phyloP scores from a whole-genome alignment of 2,797 vertebrate genomes.

The Morus bassanus region DNA sequence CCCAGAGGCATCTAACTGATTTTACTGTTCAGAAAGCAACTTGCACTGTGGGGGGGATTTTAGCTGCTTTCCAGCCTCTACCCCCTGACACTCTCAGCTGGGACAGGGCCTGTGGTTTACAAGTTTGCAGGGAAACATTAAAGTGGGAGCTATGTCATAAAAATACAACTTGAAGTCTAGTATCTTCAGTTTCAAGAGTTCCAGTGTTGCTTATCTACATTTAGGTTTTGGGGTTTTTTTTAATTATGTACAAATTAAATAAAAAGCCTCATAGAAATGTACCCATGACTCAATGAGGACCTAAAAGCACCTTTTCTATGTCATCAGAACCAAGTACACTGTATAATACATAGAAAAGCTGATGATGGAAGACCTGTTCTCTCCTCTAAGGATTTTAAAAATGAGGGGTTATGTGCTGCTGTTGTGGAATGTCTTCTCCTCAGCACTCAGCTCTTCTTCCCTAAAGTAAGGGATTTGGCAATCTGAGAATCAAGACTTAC shows the following conservation, averaged over 20 bases:
- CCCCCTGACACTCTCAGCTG: background rate
- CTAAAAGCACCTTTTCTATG: background rate
- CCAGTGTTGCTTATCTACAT: background rate
- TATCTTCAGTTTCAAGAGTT: background rate
- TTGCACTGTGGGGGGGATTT: accelerated
- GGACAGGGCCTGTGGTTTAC: background rate
- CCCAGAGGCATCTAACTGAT: background rate
- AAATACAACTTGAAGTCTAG: background rate
- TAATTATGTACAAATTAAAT: background rate
- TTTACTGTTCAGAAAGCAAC: background rate
- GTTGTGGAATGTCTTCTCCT: background rate
- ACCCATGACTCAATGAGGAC: background rate
- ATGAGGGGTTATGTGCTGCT: background rate
- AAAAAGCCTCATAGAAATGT: background rate
- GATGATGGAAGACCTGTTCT: background rate
- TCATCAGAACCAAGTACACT: background rate
- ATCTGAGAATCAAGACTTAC: background rate
- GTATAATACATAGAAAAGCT: background rate
- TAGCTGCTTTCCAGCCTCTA: background rate
- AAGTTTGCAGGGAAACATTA: background rate
- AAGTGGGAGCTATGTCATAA: background rate
- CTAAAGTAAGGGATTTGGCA: background rate
- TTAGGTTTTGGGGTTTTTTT: too few species aligned
- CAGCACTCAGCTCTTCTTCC: background rate
- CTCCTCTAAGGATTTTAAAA: background rate